Evolutionary conservation across 2,797 vertebrate genomes (phyloP).

Genomic region (Spinus olivaceus): DNA sequence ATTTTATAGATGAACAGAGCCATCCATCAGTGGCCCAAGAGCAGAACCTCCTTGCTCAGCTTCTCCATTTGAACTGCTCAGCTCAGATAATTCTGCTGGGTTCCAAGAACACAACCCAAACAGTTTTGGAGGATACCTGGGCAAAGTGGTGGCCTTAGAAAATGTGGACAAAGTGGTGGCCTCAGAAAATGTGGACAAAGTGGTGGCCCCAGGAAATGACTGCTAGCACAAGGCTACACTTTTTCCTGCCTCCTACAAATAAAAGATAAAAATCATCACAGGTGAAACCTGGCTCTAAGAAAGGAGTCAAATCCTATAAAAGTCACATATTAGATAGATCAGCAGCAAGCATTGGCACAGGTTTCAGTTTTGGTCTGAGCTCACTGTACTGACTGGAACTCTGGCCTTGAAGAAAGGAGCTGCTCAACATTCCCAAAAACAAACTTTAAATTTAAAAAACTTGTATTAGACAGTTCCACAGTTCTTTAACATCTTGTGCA

Average conservation of each 20-base stretch:
- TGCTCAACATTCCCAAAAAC: not conserved
- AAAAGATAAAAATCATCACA: not conserved
- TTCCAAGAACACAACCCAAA: not conserved
- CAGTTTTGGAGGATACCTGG: not conserved
- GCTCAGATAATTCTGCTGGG: not conserved
- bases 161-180: not conserved
- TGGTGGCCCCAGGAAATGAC: not conserved
- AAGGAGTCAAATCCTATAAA: not conserved
- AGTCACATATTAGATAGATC: not conserved
- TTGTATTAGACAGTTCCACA: accelerated
- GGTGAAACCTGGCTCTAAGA: not conserved
- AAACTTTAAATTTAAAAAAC: not conserved
- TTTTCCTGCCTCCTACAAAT: not conserved
- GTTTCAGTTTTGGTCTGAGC: not conserved
- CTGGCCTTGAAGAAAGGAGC: not conserved
- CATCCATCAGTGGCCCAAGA: not conserved
- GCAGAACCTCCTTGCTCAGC: not conserved
- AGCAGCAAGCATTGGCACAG: not conserved
- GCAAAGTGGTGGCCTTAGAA: not conserved
- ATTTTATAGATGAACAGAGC: not conserved
- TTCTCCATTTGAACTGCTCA: not conserved
- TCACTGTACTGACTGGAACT: not conserved
- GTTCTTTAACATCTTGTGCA: not conserved
- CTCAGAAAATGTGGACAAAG: not conserved
- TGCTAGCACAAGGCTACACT: not conserved